phyloP scores from a whole-genome alignment of 1,140 invertebrate genomes.

The Platyura marginata region DNA sequence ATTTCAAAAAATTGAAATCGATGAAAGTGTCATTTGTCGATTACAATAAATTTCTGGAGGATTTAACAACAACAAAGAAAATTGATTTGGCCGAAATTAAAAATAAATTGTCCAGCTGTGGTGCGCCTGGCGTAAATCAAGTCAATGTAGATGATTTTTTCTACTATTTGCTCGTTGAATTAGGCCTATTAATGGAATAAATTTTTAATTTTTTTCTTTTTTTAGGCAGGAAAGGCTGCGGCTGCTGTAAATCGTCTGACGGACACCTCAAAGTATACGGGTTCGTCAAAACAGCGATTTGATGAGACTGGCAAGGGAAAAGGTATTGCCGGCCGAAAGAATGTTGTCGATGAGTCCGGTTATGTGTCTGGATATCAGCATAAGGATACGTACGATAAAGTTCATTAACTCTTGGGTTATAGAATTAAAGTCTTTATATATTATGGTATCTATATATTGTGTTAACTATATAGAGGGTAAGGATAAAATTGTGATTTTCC shows the following conservation, averaged over 20 bases:
- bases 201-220: slow-evolving; percentile 3
- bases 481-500: too few relatives aligned
- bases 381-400: slow-evolving; percentile 53
- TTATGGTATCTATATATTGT: too few relatives aligned
- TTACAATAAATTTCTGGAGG: slow-evolving; percentile 66
- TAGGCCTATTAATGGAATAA: not conserved
- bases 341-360: slow-evolving; percentile 55
- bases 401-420: too few relatives aligned
- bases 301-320: slow-evolving; percentile 75
- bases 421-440: too few relatives aligned
- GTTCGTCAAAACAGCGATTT: slow-evolving; percentile 76
- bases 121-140: slow-evolving; percentile 42
- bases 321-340: slow-evolving; percentile 69
- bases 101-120: slow-evolving; percentile 55
- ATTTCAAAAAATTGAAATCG: slow-evolving; percentile 74
- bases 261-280: slow-evolving; percentile 77
- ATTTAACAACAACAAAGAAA: slow-evolving; percentile 62
- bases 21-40: slow-evolving; percentile 50
- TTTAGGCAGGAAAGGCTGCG: slow-evolving; percentile 40
- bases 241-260: slow-evolving; percentile 73
- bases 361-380: slow-evolving; percentile 81
- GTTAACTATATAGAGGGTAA: too few relatives aligned
- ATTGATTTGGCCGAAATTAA: slow-evolving; percentile 54
- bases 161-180: too few relatives aligned
- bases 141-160: slow-evolving; percentile 14